phyloP scores from a whole-genome alignment of 2,797 vertebrate genomes.

The Ataeniobius toweri region DNA sequence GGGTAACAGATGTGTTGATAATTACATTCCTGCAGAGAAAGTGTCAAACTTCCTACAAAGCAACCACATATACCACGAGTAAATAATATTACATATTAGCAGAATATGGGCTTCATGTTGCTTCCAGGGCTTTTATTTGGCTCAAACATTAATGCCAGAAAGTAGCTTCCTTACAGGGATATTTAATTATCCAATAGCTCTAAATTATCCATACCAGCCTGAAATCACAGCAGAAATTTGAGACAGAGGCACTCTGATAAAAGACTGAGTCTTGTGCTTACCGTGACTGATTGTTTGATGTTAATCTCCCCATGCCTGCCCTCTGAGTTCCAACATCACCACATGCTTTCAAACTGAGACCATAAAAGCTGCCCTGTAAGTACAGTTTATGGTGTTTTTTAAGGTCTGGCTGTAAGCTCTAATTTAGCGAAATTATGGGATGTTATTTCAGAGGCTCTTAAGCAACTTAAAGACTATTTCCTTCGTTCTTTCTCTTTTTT shows the following conservation, averaged over 20 bases:
- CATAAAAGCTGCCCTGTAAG: slow-evolving; percentile 36
- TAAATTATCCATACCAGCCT: slow-evolving; percentile 6
- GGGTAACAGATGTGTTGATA: not conserved
- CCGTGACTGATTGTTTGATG: slow-evolving; percentile 32
- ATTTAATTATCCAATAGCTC: slow-evolving; percentile 26
- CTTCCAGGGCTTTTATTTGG: slow-evolving; percentile 2
- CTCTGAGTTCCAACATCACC: slow-evolving; percentile 11
- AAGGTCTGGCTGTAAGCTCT: slow-evolving; percentile 15
- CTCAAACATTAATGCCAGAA: slow-evolving; percentile 1
- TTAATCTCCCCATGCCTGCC: slow-evolving; percentile 22
- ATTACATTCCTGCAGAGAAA: not conserved
- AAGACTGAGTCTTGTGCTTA: slow-evolving; percentile 21
- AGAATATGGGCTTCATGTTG: not conserved
- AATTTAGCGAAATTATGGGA: slow-evolving; percentile 17
- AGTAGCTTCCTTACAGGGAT: not conserved
- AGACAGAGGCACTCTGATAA: slow-evolving; percentile 24
- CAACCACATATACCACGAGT: slow-evolving; percentile 15
- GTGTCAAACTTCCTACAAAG: slow-evolving; percentile 39
- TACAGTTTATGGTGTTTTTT: slow-evolving; percentile 24
- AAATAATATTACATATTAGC: slow-evolving; percentile 19
- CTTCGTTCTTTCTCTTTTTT: not conserved
- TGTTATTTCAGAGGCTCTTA: slow-evolving; percentile 11
- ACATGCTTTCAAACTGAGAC: slow-evolving; percentile 31
- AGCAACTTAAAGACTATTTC: slow-evolving; percentile 3
- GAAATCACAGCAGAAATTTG: slow-evolving; percentile 20